Evolutionary conservation across 2,888 invertebrate species (phyloP), one percentile per base, ranked within the genome.

Genomic region (Callimorpha dominula): DNA sequence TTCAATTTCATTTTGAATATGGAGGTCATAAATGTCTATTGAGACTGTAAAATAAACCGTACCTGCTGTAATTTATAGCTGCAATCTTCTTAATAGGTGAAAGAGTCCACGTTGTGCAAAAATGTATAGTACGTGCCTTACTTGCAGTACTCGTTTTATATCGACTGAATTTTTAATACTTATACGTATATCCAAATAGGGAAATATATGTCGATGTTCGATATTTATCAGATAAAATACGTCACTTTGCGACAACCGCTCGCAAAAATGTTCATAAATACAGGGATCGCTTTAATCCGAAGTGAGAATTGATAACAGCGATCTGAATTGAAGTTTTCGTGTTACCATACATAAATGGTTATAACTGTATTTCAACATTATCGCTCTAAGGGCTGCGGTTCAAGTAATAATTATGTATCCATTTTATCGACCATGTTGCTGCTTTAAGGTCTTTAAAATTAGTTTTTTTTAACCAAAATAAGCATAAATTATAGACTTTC

Each of bases 301-400:
- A 88, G 88, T 85, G 87, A 84, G 84, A 90, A 93, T 92, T 91
- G 90, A 92, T 92, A 90, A 89, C 90, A 85, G 88, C 88, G 89
- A 90, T 91, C 86, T 89, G 81, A 77, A 79, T 57, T 20, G 11
- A 57, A 12, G 20, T 20, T 12, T 57, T 57, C 20, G 20, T 11
- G 20, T 8, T 8, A 54, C 20, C 12, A 20, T 0, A 20, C 20
- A n/a, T 20, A n/a, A 57, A 57, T 0, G n/a, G 1, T 20, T 20
- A 20, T 57, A 11, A 57, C 11, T 54, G n/a, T 57, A 20, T 20
- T 57, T 11, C n/a, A 20, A 11, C 11, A 57, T 12, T 12, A 57
- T 9, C 31, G 8, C 9, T 20, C 46, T 46, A 46, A 46, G 46
- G 46, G 46, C 9, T 46, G 9, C 9, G 46, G 31, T 46, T 43